Percentiles rank a stretch among this genome's conserved stretches.
Conservation (phyloP, 2,888 invertebrate genomes). For the Ennomos quercinarius region DNA sequence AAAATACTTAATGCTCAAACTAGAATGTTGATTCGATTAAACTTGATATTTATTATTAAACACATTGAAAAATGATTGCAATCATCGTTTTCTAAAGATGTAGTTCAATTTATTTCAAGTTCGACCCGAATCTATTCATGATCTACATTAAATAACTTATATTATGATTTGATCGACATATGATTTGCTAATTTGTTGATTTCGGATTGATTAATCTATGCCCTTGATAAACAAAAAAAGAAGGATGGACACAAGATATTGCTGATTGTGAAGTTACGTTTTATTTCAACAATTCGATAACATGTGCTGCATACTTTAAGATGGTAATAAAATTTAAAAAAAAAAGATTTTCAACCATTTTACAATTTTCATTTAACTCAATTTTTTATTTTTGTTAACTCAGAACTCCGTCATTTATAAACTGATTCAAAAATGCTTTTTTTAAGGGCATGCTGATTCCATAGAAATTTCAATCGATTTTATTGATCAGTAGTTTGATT, state of each 20-base stretch:
- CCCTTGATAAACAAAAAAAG: constrained; percentile 16
- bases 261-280: background rate
- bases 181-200: constrained; percentile 20
- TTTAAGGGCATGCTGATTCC: no score
- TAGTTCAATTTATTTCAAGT: constrained; percentile 21
- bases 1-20: constrained; percentile 3
- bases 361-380: no score
- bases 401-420: no score
- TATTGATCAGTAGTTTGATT: no score
- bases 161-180: constrained; percentile 13
- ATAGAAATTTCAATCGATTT: no score
- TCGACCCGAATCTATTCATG: constrained; percentile 10
- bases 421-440: no score
- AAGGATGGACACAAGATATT: constrained; percentile 1
- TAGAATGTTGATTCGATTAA: constrained; percentile 5
- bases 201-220: constrained; percentile 17
- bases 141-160: constrained; percentile 14
- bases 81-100: constrained; percentile 7
- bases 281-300: no score
- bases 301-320: no score
- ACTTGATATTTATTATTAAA: background rate
- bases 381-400: no score
- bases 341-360: no score
- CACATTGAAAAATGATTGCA: constrained; percentile 13
- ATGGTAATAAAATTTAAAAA: no score